Evolutionary conservation across 1,140 invertebrate genomes (phyloP).

Genomic region (Archivesica marissinica): DNA sequence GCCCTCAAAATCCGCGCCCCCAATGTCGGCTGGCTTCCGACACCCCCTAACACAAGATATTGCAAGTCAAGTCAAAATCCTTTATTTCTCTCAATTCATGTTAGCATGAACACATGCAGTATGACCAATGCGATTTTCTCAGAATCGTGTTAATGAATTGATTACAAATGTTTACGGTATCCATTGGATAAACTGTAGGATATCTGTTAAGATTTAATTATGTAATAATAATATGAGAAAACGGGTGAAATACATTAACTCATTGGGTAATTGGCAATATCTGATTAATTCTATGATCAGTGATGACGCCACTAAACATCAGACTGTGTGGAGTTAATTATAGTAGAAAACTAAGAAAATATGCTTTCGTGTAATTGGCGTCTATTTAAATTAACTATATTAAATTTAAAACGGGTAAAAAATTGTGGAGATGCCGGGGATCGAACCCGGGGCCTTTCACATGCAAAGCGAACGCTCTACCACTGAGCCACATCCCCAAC

Average conservation of each 20-base stretch:
- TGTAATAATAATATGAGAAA: no score
- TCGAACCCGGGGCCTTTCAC: conserved; percentile 94
- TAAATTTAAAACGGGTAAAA: neutral
- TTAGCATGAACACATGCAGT: no score
- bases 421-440: conserved; percentile 61
- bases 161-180: no score
- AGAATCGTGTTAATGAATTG: no score
- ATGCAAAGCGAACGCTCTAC: conserved; percentile 97
- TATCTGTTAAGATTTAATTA: no score
- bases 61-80: no score
- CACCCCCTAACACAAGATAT: no score
- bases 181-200: no score
- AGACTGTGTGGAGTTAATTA: neutral
- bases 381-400: neutral
- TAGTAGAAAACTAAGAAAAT: neutral
- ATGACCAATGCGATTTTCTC: no score
- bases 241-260: neutral
- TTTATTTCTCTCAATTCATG: no score
- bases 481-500: conserved; percentile 90
- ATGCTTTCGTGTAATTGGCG: neutral
- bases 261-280: neutral
- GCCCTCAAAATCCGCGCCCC: no score
- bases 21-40: no score
- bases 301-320: neutral
- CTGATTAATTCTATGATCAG: neutral